Evolutionary conservation across 2,113 vertebrate species (phyloP).

Genomic region (Apus apus): DNA sequence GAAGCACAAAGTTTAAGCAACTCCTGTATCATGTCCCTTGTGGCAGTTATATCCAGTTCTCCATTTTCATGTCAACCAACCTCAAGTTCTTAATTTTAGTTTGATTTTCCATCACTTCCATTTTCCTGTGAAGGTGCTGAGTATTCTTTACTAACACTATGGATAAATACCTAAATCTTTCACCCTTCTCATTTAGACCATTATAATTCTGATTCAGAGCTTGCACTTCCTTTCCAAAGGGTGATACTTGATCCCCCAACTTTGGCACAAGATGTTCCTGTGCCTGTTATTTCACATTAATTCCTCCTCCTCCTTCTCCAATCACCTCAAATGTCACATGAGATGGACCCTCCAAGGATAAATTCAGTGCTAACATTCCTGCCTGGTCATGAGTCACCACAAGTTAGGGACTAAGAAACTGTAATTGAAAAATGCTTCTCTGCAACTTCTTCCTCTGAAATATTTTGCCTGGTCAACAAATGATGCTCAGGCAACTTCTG

Average conservation of each 20-base stretch:
- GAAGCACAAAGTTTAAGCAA: background rate
- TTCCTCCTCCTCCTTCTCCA: slow-evolving; percentile 38
- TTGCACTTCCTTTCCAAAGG: background rate
- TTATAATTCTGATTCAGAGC: background rate
- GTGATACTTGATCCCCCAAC: slow-evolving; percentile 17
- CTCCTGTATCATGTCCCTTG: background rate
- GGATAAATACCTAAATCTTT: background rate
- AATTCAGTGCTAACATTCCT: slow-evolving; percentile 3
- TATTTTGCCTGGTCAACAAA: background rate
- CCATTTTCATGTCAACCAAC: background rate
- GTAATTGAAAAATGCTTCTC: slow-evolving; percentile 32
- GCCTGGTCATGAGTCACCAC: background rate
- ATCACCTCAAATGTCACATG: slow-evolving; percentile 44
- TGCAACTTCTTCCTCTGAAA: background rate
- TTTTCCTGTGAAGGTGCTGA: background rate
- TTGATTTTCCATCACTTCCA: background rate
- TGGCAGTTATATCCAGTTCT: background rate
- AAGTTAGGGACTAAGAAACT: background rate
- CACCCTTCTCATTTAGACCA: background rate
- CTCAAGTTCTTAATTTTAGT: background rate
- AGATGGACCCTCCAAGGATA: slow-evolving; percentile 23
- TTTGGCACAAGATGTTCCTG: background rate
- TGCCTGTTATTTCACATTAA: slow-evolving; percentile 46
- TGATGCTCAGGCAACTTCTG: background rate
- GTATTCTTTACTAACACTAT: background rate